A percentile compares a stretch with the other conserved stretches of the same genome.
These are phyloP conservation scores for Cetonia aurata DNA, from an alignment of 2,888 invertebrate species.

Conservation along the genomic window DNA sequence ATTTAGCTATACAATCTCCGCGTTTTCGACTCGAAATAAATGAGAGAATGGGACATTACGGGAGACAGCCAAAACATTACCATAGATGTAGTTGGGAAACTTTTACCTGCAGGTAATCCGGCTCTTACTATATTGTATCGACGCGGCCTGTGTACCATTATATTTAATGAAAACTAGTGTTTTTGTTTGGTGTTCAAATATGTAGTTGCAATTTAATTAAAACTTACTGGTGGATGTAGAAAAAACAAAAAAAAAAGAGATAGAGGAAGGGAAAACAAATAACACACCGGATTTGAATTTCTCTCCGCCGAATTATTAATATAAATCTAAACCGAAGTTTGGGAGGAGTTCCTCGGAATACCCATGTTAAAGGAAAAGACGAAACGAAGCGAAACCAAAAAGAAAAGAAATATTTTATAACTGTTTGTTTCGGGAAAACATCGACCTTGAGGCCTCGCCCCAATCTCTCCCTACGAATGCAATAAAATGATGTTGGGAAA, in stretches of 20 bases:
- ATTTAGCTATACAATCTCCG: not conserved
- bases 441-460: not conserved
- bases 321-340: not conserved
- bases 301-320: constrained; percentile 8
- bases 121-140: too few relatives aligned
- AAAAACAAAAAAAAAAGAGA: too few relatives aligned
- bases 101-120: too few relatives aligned
- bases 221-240: not conserved
- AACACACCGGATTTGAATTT: not conserved
- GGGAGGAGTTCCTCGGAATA: not conserved
- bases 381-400: constrained; percentile 6
- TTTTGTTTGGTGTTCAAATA: not conserved
- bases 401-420: constrained; percentile 20
- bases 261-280: not conserved
- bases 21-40: not conserved
- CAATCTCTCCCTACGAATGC: constrained; percentile 7
- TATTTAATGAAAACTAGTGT: not conserved
- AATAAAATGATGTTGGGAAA: constrained; percentile 24
- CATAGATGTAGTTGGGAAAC: too few relatives aligned
- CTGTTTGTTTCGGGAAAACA: constrained; percentile 9
- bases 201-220: not conserved
- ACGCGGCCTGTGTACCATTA: not conserved
- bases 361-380: not conserved
- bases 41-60: too few relatives aligned
- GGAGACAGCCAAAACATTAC: too few relatives aligned